Percentiles rank a stretch among this genome's conserved stretches.
These are phyloP conservation scores for Matsumurasca onukii DNA, from an alignment of 1,140 invertebrate species.

Conservation along the genomic window DNA sequence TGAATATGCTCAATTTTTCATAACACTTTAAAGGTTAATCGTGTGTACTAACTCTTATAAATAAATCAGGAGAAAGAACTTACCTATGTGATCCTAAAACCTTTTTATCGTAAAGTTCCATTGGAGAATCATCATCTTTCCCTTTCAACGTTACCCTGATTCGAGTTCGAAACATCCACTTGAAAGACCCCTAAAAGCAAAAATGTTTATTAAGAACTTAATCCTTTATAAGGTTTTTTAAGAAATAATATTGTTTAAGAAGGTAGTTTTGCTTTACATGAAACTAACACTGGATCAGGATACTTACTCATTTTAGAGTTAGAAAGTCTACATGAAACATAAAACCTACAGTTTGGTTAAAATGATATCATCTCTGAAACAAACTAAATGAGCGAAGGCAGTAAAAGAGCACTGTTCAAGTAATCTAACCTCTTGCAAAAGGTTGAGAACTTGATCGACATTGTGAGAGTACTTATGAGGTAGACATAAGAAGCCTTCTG, in stretches of 20 bases:
- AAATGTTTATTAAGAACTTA: no score
- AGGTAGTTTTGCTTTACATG: neutral
- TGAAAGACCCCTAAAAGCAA: conserved; percentile 63
- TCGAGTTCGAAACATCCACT: conserved; percentile 81
- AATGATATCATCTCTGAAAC: no score
- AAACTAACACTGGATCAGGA: no score
- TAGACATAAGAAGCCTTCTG: conserved; percentile 90
- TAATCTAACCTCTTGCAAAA: neutral
- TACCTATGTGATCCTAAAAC: conserved; percentile 7
- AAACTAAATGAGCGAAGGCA: no score
- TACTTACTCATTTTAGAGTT: no score
- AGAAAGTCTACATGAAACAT: no score
- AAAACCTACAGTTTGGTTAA: no score
- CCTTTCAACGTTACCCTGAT: conserved; percentile 85
- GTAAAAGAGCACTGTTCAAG: neutral
- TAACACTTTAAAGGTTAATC: no score
- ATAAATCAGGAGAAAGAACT: no score
- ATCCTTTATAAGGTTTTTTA: no score
- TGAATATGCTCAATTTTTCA: no score
- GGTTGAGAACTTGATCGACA: conserved; percentile 47
- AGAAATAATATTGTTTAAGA: conserved; percentile 8
- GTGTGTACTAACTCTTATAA: no score
- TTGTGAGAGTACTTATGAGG: conserved; percentile 70
- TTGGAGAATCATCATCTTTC: conserved; percentile 45
- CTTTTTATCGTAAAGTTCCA: neutral